Evolutionary conservation across 2,888 invertebrate genomes (phyloP).

Genomic region (Phortica okadai): DNA sequence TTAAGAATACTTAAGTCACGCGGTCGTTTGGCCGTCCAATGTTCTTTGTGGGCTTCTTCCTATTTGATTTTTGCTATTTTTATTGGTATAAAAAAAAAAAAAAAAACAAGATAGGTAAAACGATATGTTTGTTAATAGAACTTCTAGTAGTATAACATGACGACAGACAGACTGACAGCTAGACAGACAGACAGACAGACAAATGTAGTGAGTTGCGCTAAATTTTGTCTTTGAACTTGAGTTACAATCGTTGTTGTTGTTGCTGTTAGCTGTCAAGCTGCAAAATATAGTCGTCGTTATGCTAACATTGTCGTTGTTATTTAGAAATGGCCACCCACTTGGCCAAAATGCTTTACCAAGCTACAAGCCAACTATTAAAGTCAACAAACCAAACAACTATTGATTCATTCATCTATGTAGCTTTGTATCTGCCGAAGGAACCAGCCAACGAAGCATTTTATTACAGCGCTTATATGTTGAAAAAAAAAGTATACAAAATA

Average conservation of each 20-base stretch:
- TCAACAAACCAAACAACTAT: neutral
- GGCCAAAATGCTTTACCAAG: neutral
- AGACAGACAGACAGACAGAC: slow-evolving; percentile 5
- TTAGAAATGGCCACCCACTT: neutral
- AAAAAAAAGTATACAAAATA: neutral
- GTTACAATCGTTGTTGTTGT: neutral
- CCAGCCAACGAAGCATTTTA: neutral
- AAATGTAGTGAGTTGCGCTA: neutral
- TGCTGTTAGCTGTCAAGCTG: neutral
- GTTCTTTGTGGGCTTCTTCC: slow-evolving; percentile 19
- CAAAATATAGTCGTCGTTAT: no score
- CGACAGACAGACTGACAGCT: slow-evolving; percentile 21
- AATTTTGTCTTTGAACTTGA: slow-evolving; percentile 16
- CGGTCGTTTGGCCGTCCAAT: neutral
- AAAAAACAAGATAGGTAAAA: neutral
- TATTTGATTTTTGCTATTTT: neutral
- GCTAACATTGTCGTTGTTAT: neutral
- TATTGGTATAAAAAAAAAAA: no score
- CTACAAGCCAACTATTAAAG: neutral
- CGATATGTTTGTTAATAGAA: slow-evolving; percentile 20
- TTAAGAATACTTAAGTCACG: neutral
- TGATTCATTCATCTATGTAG: neutral
- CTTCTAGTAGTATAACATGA: neutral
- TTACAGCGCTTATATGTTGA: neutral
- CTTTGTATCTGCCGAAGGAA: neutral